Conservation (phyloP, 2,113 vertebrate genomes). For the Crotalus helleri region DNA sequence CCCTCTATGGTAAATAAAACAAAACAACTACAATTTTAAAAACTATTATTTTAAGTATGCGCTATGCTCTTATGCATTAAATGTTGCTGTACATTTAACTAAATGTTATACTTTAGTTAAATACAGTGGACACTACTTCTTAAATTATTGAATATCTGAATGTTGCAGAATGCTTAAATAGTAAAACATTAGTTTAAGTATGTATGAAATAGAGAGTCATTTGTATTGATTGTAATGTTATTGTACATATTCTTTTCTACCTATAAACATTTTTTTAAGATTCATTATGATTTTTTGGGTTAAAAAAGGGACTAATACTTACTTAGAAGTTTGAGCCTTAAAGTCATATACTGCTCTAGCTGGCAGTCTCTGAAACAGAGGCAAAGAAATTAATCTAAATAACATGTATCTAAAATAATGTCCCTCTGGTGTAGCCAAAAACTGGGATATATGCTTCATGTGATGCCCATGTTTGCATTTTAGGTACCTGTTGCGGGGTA, state of each 20-base stretch:
- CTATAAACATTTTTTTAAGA: not conserved
- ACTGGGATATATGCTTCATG: not conserved
- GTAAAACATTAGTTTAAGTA: not conserved
- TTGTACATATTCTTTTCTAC: not conserved
- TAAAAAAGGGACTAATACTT: slow-evolving; percentile 70
- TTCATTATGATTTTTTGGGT: not conserved
- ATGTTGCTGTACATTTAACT: not conserved
- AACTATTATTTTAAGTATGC: not conserved
- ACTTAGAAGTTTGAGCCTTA: slow-evolving; percentile 98
- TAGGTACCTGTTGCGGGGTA: not conserved
- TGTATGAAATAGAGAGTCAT: not conserved
- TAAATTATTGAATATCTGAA: not conserved
- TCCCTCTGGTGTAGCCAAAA: not conserved
- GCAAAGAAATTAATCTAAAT: slow-evolving; percentile 45
- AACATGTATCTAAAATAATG: not conserved
- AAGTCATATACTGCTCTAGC: slow-evolving; percentile 98
- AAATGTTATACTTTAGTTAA: not conserved
- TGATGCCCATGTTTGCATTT: not conserved
- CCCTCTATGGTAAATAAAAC: not conserved
- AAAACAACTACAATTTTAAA: not conserved
- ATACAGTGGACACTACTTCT: not conserved
- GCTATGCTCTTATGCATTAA: not conserved
- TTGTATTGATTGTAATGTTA: not conserved
- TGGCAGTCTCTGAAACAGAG: slow-evolving; percentile 90
- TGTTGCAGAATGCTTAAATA: not conserved